Evolutionary conservation across 2,888 invertebrate genomes (phyloP).

Genomic region (Apoda limacodes): DNA sequence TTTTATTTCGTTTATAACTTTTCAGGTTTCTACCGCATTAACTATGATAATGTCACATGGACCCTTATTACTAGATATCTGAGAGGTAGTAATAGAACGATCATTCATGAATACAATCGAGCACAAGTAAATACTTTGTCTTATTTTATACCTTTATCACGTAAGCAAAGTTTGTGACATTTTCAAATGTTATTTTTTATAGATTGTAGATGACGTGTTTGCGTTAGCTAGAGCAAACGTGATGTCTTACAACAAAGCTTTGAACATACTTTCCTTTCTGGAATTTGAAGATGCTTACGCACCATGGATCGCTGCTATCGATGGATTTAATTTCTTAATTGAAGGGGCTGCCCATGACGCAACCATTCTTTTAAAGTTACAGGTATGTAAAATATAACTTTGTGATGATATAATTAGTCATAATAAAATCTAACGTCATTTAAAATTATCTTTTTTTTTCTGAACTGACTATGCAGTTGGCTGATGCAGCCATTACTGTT

Average conservation of each 20-base stretch:
- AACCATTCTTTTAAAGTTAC: constrained; percentile 25
- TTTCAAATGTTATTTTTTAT: constrained; percentile 13
- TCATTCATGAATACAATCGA: constrained; percentile 71
- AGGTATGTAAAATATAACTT: too few relatives aligned
- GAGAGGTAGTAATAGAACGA: constrained; percentile 36
- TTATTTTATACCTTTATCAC: constrained; percentile 5
- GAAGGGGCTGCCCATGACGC: constrained; percentile 49
- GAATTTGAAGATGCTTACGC: constrained; percentile 73
- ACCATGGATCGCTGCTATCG: constrained; percentile 76
- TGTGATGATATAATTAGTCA: too few relatives aligned
- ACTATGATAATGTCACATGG: constrained; percentile 72
- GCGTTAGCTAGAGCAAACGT: constrained; percentile 66
- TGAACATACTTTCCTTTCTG: constrained; percentile 71
- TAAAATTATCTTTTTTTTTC: too few relatives aligned
- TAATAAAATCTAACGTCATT: too few relatives aligned
- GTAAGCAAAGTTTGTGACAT: constrained; percentile 6
- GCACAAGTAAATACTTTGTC: too few relatives aligned
- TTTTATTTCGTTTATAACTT: too few relatives aligned
- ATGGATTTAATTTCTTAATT: constrained; percentile 51
- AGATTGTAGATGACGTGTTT: constrained; percentile 75
- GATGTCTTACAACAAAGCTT: constrained; percentile 57
- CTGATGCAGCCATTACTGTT: too few relatives aligned
- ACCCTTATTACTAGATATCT: constrained; percentile 60
- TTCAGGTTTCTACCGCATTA: constrained; percentile 72
- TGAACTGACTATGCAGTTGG: too few relatives aligned